Base-by-base conservation (phyloP, 2,113 vertebrate genomes). In the Terrapene triunguis region DNA sequence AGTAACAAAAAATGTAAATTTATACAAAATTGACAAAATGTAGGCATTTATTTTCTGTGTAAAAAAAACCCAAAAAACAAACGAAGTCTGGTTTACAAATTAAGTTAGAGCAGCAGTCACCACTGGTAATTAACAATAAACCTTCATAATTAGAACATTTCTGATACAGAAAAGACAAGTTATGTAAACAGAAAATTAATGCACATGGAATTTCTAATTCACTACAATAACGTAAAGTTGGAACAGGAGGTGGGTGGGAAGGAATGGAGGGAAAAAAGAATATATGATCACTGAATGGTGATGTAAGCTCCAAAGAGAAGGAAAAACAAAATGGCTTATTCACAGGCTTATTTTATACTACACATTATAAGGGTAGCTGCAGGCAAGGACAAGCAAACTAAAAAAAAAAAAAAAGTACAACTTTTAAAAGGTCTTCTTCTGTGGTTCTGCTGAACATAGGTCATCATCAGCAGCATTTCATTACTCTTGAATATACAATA, bases 111-210 rank as follows among this genome's bases (percentile, higher is more conserved):
- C 92, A 98, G 98, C 95, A 97, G 97, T 96, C 97, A 98, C 97
- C 97, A 98, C 91, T 97, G 90, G 96, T 94, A 98, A 97, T 98
- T 98, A 98, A 98, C 97, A 98, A 90, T 97, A 98, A 94, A 97
- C 97, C 95, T 98, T 94, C 93, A 96, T 96, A 97, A 97, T 98
- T 97, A 94, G 80, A 96, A 98, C 97, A 95, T 93, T 98, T 98
- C 95, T 98, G 98, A 98, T 99, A 98, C 98, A 99, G 97, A 98
- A 98, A 98, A 98, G 97, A 98, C 96, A 98, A 98, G 94, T 96
- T 88, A 92, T 94, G 97, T 98, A 98, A 98, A 98, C 97, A 98
- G 97, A 98, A 97, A 98, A 83, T 98, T 96, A 98, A 98, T 97
- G 96, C 96, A 97, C 97, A 97, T 89, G 93, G 92, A 98, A 89